Percentiles rank a stretch among this genome's conserved stretches.
Conservation (phyloP, 1,140 invertebrate genomes). For the Nephotettix cincticeps region DNA sequence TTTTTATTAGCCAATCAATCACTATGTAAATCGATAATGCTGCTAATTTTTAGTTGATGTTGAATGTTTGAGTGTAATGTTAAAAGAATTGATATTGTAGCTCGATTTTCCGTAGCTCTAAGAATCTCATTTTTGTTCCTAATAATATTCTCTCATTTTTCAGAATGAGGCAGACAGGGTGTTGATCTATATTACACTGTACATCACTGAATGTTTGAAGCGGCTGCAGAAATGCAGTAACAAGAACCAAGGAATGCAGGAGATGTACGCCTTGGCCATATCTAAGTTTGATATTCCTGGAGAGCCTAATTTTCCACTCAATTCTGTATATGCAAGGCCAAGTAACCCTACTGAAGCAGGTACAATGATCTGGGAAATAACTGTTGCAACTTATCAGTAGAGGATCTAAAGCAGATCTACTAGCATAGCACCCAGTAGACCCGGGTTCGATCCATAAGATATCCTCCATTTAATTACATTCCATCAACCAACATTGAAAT, state of each 20-base stretch:
- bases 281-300: constrained; percentile 97
- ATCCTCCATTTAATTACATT: too few species aligned
- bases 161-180: constrained; percentile 90
- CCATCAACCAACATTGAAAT: too few species aligned
- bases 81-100: not conserved
- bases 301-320: constrained; percentile 93
- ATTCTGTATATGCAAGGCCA: constrained; percentile 94
- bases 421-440: too few species aligned
- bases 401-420: too few species aligned
- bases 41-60: not conserved
- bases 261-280: constrained; percentile 95
- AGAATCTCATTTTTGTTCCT: not conserved
- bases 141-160: not conserved
- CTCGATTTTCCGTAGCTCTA: not conserved
- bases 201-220: constrained; percentile 98
- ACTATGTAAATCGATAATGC: not conserved
- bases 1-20: not conserved
- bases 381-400: too few species aligned
- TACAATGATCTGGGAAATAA: constrained; percentile 48
- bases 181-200: constrained; percentile 97
- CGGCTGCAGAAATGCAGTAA: constrained; percentile 88
- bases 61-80: not conserved
- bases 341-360: constrained; percentile 73
- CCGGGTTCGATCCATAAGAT: too few species aligned
- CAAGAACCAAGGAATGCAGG: constrained; percentile 87